Conservation (phyloP, 1,140 invertebrate genomes). For the Neuroterus valhalla region DNA sequence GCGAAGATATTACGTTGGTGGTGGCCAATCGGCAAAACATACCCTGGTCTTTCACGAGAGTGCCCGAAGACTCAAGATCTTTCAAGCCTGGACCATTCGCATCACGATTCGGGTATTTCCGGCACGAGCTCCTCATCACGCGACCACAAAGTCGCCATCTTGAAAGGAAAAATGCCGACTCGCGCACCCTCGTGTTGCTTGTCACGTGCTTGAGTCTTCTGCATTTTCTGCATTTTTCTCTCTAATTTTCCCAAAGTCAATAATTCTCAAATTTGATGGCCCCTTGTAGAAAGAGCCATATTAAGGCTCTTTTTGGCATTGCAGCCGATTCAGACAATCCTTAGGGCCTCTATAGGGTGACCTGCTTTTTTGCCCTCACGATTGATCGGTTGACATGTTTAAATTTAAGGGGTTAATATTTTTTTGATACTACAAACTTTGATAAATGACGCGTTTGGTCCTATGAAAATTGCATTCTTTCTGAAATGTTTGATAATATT, state of each 20-base stretch:
- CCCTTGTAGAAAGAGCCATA: too few species aligned
- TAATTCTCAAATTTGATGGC: too few species aligned
- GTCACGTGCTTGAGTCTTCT: slow-evolving; percentile 38
- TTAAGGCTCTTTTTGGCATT: too few species aligned
- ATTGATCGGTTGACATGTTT: too few species aligned
- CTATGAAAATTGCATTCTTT: too few species aligned
- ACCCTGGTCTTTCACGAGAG: not conserved
- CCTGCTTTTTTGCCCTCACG: too few species aligned
- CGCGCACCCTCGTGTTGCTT: slow-evolving; percentile 41
- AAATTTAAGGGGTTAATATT: too few species aligned
- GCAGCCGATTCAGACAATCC: too few species aligned
- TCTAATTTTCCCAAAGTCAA: slow-evolving; percentile 1
- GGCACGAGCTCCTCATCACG: slow-evolving; percentile 35
- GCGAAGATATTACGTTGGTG: slow-evolving; percentile 3
- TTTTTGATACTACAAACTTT: too few species aligned
- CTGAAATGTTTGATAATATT: too few species aligned
- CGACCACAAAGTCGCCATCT: slow-evolving; percentile 55
- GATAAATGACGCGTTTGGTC: too few species aligned
- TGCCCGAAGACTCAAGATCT: slow-evolving; percentile 13
- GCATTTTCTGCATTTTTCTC: slow-evolving; percentile 32
- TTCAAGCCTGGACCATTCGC: not conserved
- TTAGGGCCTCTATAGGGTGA: too few species aligned
- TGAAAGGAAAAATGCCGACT: slow-evolving; percentile 44
- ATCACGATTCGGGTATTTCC: slow-evolving; percentile 24
- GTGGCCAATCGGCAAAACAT: slow-evolving; percentile 8